phyloP scores from a whole-genome alignment of 2,797 vertebrate species.

The Coilia nasus region DNA sequence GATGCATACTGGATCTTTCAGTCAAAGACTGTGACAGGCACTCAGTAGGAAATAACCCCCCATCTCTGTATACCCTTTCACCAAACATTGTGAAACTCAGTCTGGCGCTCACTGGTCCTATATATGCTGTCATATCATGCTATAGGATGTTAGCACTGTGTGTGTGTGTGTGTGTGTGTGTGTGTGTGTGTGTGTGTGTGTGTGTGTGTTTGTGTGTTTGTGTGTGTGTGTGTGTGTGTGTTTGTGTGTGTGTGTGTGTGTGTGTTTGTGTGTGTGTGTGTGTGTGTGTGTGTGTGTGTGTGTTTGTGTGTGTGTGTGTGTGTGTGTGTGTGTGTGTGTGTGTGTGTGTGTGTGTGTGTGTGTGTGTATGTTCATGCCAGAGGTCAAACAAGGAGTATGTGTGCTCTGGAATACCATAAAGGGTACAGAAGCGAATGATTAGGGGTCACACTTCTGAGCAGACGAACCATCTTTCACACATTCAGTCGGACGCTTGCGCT shows the following conservation, averaged over 20 bases:
- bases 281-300: slow-evolving; percentile 17
- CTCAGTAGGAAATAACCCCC: background rate
- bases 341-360: slow-evolving; percentile 16
- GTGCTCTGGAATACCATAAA: slow-evolving; percentile 35
- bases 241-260: background rate
- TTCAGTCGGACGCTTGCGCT: slow-evolving; percentile 55
- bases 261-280: slow-evolving; percentile 13
- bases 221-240: slow-evolving; percentile 22
- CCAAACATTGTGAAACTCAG: background rate
- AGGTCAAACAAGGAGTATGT: slow-evolving; percentile 38
- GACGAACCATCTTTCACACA: background rate
- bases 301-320: background rate
- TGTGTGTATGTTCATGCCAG: slow-evolving; percentile 8
- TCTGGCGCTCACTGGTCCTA: background rate
- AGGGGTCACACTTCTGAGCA: slow-evolving; percentile 23
- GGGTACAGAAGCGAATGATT: slow-evolving; percentile 33
- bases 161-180: background rate
- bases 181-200: slow-evolving; percentile 21
- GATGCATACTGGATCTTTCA: slow-evolving; percentile 36
- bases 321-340: background rate
- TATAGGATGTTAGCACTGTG: background rate
- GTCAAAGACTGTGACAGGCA: background rate
- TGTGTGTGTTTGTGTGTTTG: slow-evolving; percentile 3
- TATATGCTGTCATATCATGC: background rate
- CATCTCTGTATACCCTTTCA: background rate